These are phyloP conservation scores for Hyposoter dolosus DNA, from an alignment of 2,888 invertebrate genomes.

Conservation along the genomic window DNA sequence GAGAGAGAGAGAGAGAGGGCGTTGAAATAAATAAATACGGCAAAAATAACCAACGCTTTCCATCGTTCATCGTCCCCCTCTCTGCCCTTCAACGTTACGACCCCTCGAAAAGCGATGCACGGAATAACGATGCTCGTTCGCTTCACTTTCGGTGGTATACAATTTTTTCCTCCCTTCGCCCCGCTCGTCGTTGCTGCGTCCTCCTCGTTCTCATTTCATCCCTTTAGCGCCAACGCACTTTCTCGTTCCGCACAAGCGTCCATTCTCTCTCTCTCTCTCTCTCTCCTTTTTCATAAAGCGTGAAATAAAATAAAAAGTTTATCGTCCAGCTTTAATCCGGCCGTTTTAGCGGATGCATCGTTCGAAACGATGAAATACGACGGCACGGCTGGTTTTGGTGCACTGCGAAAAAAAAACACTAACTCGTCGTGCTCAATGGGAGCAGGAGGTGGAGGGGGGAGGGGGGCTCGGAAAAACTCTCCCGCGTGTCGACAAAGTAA, in stretches of 20 bases:
- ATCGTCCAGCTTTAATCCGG: slow-evolving; percentile 80
- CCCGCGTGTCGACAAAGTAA: slow-evolving; percentile 62
- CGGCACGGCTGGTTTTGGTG: slow-evolving; percentile 60
- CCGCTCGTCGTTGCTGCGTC: neutral
- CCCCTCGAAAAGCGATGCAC: slow-evolving; percentile 62
- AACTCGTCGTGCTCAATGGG: slow-evolving; percentile 51
- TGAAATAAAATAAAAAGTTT: slow-evolving; percentile 80
- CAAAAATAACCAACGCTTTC: slow-evolving; percentile 66
- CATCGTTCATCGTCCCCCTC: slow-evolving; percentile 41
- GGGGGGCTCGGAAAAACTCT: slow-evolving; percentile 10
- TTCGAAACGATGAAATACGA: slow-evolving; percentile 78
- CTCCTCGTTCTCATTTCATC: slow-evolving; percentile 49
- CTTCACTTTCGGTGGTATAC: slow-evolving; percentile 65
- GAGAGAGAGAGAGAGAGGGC: slow-evolving; percentile 32
- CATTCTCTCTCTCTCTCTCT: slow-evolving; percentile 23
- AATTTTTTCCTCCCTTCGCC: slow-evolving; percentile 39
- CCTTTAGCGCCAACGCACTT: slow-evolving; percentile 32
- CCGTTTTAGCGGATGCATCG: slow-evolving; percentile 78
- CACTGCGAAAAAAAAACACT: slow-evolving; percentile 63
- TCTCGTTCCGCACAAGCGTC: slow-evolving; percentile 44
- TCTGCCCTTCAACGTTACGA: slow-evolving; percentile 33
- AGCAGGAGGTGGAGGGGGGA: neutral
- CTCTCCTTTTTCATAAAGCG: slow-evolving; percentile 70
- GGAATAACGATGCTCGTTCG: slow-evolving; percentile 69
- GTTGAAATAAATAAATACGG: slow-evolving; percentile 67